Conservation (phyloP, 2,888 invertebrate genomes). For the Dorcus parallelipipedus region DNA sequence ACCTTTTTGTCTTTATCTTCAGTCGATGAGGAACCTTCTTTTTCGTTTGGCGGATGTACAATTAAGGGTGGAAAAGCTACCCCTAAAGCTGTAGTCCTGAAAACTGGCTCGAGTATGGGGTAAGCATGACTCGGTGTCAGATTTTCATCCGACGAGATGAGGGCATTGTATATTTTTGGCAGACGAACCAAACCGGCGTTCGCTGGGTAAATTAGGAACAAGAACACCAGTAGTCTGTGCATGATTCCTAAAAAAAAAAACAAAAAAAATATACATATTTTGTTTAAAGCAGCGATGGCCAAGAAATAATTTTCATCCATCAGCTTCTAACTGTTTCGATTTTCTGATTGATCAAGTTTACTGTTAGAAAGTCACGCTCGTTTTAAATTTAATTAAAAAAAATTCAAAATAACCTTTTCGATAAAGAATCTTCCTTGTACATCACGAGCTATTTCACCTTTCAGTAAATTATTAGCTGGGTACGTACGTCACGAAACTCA, state of each 20-base stretch:
- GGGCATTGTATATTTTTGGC: constrained; percentile 76
- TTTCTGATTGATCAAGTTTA: no score
- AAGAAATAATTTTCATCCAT: no score
- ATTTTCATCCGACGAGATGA: constrained; percentile 75
- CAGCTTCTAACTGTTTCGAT: no score
- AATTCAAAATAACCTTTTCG: no score
- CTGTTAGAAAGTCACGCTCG: no score
- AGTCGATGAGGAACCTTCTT: constrained; percentile 1
- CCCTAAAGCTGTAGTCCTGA: constrained; percentile 61
- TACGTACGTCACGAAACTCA: no score
- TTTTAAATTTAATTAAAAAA: no score
- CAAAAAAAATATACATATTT: not conserved
- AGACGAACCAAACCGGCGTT: constrained; percentile 56
- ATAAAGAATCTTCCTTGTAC: no score
- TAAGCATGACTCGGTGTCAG: constrained; percentile 71
- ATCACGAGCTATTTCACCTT: no score
- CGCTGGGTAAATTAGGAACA: constrained; percentile 27
- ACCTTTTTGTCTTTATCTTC: not conserved
- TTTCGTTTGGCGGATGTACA: constrained; percentile 19
- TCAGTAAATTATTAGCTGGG: no score
- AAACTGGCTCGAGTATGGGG: constrained; percentile 69
- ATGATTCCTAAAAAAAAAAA: constrained; percentile 23
- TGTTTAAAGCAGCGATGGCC: no score
- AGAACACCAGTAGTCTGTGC: constrained; percentile 26
- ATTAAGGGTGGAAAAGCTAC: constrained; percentile 36